A percentile compares a stretch with the other conserved stretches of the same genome.
Evolutionary conservation across 1,140 invertebrate genomes (phyloP).

Genomic region (Gonioctena quinquepunctata): DNA sequence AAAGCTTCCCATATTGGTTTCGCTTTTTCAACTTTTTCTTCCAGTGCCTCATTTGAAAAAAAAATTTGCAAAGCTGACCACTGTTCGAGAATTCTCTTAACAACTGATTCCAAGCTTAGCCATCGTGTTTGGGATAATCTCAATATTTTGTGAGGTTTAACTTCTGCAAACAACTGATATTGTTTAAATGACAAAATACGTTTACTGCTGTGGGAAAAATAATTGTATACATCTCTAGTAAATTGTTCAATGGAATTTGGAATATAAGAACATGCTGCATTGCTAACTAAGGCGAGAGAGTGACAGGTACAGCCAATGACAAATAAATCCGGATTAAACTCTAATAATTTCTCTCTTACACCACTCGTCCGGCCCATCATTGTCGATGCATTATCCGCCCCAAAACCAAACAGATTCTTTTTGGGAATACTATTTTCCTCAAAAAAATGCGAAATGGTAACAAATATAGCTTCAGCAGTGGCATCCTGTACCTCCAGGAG

Average conservation of each 20-base stretch:
- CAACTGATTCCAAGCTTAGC: slow-evolving; percentile 41
- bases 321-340: slow-evolving; percentile 46
- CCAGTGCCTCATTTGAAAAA: too few relatives aligned
- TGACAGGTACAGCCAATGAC: slow-evolving; percentile 54
- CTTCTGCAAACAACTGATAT: background rate
- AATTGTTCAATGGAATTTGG: slow-evolving; percentile 47
- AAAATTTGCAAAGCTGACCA: slow-evolving; percentile 18
- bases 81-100: slow-evolving; percentile 33
- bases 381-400: too few relatives aligned
- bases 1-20: too few relatives aligned
- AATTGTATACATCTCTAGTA: slow-evolving; percentile 40
- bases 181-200: background rate
- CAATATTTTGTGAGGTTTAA: background rate
- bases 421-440: too few relatives aligned
- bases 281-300: slow-evolving; percentile 42
- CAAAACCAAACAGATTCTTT: too few relatives aligned
- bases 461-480: too few relatives aligned
- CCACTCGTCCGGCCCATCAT: too few relatives aligned
- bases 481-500: too few relatives aligned
- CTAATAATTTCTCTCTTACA: too few relatives aligned
- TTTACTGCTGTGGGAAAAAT: slow-evolving; percentile 29
- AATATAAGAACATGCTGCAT: slow-evolving; percentile 44
- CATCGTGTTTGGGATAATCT: slow-evolving; percentile 41
- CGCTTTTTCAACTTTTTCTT: too few relatives aligned
- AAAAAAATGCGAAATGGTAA: too few relatives aligned